A percentile compares a stretch with the other conserved stretches of the same genome.
Conservation (phyloP, 2,113 vertebrate genomes). For the Crocuta crocuta region DNA sequence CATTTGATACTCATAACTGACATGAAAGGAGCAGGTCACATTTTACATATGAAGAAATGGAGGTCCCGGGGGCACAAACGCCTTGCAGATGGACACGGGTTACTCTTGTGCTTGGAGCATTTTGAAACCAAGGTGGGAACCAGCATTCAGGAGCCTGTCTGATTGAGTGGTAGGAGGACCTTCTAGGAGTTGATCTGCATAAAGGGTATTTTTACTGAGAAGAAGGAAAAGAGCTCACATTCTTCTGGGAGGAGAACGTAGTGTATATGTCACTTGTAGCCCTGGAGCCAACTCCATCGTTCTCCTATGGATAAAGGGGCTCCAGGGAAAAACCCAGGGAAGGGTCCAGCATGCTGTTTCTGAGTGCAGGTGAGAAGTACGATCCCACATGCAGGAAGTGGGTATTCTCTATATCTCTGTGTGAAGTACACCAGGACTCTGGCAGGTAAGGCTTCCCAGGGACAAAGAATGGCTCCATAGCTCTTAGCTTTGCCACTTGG, state of each 20-base stretch:
- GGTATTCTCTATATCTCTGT: neutral
- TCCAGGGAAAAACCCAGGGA: neutral
- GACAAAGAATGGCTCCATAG: neutral
- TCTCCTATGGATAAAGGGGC: neutral
- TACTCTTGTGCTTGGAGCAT: neutral
- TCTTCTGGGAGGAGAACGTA: neutral
- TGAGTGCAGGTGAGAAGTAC: neutral
- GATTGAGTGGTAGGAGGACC: neutral
- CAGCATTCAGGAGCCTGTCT: neutral
- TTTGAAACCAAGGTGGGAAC: neutral
- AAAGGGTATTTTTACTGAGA: neutral
- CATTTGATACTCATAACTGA: neutral
- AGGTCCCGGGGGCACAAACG: neutral
- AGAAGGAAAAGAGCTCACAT: neutral
- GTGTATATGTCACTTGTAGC: neutral
- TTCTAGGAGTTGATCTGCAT: neutral
- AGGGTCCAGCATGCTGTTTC: neutral
- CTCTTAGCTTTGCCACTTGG: neutral
- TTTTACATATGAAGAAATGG: neutral
- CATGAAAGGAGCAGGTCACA: neutral
- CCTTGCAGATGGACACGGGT: neutral
- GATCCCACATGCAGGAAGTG: neutral
- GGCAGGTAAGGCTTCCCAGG: too few species aligned
- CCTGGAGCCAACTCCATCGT: neutral
- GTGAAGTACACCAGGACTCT: neutral